These are phyloP conservation scores for Cavia aperea DNA, from an alignment of 2,113 vertebrate genomes.

Conservation along the genomic window DNA sequence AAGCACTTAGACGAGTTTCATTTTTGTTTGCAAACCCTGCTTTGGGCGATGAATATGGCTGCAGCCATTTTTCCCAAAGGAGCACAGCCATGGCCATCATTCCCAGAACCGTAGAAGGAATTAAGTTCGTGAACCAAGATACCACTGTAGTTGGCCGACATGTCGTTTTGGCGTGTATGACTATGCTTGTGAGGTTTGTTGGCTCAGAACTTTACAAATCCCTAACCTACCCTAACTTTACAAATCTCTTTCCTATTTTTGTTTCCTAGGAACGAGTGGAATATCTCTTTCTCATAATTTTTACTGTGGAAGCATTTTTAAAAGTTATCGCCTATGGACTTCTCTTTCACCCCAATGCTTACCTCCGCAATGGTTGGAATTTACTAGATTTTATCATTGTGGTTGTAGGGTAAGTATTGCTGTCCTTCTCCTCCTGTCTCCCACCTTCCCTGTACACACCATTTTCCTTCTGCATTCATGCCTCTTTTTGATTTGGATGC, in stretches of 20 bases:
- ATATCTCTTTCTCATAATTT: conserved; percentile 99
- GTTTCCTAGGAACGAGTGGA: conserved; percentile 93
- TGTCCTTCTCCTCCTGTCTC: not conserved
- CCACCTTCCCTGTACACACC: not conserved
- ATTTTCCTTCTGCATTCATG: not conserved
- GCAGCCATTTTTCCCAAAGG: not conserved
- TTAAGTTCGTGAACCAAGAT: not conserved
- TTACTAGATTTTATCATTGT: conserved; percentile 99
- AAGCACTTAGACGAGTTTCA: not conserved
- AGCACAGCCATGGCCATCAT: not conserved
- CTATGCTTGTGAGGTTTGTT: not conserved
- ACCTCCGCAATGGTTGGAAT: conserved; percentile 99
- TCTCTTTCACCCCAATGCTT: conserved; percentile 98
- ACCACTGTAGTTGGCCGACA: not conserved
- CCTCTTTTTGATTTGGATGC: conserved; percentile 1
- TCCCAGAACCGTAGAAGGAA: not conserved
- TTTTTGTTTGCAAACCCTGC: not conserved
- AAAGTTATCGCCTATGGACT: conserved; percentile 99
- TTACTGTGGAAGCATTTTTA: conserved; percentile 99
- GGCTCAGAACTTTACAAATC: not conserved
- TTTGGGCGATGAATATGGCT: not conserved
- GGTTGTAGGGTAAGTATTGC: conserved; percentile 93
- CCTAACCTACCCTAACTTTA: not conserved
- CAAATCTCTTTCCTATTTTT: conserved; percentile 64
- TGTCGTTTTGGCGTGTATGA: rapidly evolving